phyloP scores from a whole-genome alignment of 2,797 vertebrate genomes.

The Rhinophrynus dorsalis region DNA sequence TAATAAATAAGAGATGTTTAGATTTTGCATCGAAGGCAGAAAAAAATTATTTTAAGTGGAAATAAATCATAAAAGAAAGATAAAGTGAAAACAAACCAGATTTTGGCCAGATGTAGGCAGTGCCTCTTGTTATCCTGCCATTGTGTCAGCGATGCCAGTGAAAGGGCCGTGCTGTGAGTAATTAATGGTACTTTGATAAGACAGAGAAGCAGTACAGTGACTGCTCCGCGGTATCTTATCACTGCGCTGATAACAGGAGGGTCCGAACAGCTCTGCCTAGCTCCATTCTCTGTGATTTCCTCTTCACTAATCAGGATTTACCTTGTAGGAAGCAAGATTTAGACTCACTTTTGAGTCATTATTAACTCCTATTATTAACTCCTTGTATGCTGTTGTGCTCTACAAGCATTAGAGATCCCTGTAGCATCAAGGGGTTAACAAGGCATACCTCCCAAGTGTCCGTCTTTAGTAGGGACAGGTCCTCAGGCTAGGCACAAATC shows the following conservation, averaged over 20 bases:
- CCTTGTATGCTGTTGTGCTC: too few species aligned
- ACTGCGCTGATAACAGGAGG: background rate
- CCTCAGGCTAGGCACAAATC: too few species aligned
- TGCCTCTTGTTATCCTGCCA: conserved; percentile 6
- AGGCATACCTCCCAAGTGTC: too few species aligned
- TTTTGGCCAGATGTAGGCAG: background rate
- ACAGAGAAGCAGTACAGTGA: background rate
- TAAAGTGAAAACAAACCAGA: background rate
- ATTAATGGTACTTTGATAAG: background rate
- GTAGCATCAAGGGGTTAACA: too few species aligned
- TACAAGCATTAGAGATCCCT: too few species aligned
- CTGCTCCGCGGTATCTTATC: conserved; percentile 7
- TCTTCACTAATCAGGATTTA: conserved; percentile 8
- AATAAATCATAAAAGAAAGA: background rate
- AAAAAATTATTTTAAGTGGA: too few species aligned
- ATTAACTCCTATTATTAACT: too few species aligned
- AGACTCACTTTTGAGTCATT: too few species aligned
- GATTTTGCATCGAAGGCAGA: too few species aligned
- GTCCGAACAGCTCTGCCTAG: background rate
- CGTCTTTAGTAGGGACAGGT: too few species aligned
- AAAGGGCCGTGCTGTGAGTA: background rate
- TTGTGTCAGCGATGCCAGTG: conserved; percentile 14
- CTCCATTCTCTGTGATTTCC: conserved; percentile 5
- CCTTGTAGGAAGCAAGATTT: background rate
- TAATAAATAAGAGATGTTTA: too few species aligned